Percentiles rank a stretch among this genome's conserved stretches.
Conservation (phyloP, 2,797 vertebrate species). For the Ispidina lecontei region DNA sequence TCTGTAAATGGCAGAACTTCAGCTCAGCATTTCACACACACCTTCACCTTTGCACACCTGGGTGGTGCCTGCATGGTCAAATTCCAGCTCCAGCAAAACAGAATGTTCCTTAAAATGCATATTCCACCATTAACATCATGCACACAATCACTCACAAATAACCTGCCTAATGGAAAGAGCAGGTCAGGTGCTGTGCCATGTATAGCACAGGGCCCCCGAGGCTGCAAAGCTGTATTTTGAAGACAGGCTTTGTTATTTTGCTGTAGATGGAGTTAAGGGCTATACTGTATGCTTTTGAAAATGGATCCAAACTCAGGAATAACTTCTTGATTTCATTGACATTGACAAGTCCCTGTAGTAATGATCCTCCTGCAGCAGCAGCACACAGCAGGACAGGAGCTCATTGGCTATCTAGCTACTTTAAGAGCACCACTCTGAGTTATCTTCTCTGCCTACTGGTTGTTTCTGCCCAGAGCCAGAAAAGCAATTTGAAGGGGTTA, state of each 20-base stretch:
- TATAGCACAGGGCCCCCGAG: background rate
- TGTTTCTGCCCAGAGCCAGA: background rate
- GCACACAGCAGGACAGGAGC: background rate
- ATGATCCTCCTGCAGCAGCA: background rate
- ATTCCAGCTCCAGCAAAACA: background rate
- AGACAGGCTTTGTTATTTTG: background rate
- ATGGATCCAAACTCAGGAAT: background rate
- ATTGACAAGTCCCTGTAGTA: background rate
- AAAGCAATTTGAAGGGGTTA: background rate
- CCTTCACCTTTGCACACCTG: background rate
- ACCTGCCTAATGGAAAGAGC: background rate
- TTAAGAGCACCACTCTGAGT: background rate
- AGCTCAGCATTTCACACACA: background rate
- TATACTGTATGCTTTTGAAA: background rate
- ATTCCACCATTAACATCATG: background rate
- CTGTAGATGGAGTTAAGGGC: background rate
- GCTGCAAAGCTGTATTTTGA: background rate
- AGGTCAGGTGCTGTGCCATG: background rate
- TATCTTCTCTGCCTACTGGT: background rate
- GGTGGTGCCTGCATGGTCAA: background rate
- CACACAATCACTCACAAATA: background rate
- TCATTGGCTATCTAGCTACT: background rate
- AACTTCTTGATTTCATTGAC: background rate
- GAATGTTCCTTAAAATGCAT: background rate
- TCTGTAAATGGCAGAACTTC: background rate